Conservation (phyloP, 2,888 invertebrate genomes). For the Tenthredo amoena region DNA sequence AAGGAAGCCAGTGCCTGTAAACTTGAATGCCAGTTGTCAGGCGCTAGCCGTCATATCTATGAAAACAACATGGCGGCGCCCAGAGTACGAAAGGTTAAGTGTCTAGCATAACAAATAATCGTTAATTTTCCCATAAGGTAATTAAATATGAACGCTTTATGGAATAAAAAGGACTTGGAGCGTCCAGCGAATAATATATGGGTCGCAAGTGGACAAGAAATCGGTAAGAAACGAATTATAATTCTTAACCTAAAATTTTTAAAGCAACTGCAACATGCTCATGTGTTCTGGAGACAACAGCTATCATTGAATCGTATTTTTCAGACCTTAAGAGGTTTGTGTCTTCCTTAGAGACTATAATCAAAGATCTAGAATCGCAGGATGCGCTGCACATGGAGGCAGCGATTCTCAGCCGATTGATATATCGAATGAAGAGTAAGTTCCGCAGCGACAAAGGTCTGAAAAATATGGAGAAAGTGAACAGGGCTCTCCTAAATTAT, state of each 20-base stretch:
- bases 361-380: constrained; percentile 72
- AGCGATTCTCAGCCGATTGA: constrained; percentile 80
- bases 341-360: constrained; percentile 58
- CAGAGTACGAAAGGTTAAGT: neutral
- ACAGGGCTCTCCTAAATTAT: constrained; percentile 80
- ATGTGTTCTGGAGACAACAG: neutral
- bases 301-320: neutral
- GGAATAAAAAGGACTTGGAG: constrained; percentile 69
- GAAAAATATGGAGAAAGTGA: constrained; percentile 80
- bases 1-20: neutral
- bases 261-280: neutral
- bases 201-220: constrained; percentile 60
- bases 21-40: neutral
- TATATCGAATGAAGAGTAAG: constrained; percentile 82
- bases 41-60: neutral
- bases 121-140: neutral
- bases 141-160: constrained; percentile 66
- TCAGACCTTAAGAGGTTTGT: constrained; percentile 65
- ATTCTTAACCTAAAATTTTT: constrained; percentile 35
- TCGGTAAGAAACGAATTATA: constrained; percentile 62
- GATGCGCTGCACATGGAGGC: constrained; percentile 80
- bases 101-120: neutral
- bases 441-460: constrained; percentile 82
- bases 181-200: constrained; percentile 69
- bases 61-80: constrained; percentile 36